Conservation (phyloP, 1,140 invertebrate species). For the Venustaconcha ellipsiformis region DNA sequence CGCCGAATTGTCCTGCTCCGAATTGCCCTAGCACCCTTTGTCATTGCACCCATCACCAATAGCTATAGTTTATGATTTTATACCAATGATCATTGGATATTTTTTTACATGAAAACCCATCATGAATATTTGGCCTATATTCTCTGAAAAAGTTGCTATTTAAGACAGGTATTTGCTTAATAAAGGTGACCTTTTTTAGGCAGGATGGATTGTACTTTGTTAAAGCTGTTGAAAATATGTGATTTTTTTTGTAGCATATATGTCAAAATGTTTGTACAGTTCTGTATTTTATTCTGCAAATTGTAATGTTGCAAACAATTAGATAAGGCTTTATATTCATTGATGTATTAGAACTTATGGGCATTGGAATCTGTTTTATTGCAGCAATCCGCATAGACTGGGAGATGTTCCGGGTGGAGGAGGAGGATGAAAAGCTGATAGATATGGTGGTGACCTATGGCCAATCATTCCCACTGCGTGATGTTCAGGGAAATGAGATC, state of each 20-base stretch:
- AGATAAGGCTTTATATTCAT: not conserved
- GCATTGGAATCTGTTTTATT: not conserved
- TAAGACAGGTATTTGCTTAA: too few species aligned
- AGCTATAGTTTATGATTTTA: too few species aligned
- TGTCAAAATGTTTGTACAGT: not conserved
- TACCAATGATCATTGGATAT: too few species aligned
- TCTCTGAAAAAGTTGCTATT: too few species aligned
- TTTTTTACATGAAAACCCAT: too few species aligned
- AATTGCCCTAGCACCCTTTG: too few species aligned
- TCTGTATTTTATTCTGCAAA: not conserved
- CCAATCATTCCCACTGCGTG: constrained; percentile 53
- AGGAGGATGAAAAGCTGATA: constrained; percentile 51
- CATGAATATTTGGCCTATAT: too few species aligned
- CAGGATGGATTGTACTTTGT: too few species aligned
- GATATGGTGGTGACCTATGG: constrained; percentile 60
- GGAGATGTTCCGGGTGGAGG: constrained; percentile 48
- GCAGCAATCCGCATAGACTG: constrained; percentile 65
- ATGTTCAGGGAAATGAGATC: constrained; percentile 57
- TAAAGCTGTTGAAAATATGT: not conserved
- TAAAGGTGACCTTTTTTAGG: too few species aligned
- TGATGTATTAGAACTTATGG: not conserved
- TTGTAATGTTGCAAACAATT: not conserved
- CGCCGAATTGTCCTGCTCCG: too few species aligned
- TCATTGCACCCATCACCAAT: too few species aligned
- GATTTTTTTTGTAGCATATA: too few species aligned